phyloP scores from a whole-genome alignment of 2,113 vertebrate genomes.

The Pseudorasbora parva region DNA sequence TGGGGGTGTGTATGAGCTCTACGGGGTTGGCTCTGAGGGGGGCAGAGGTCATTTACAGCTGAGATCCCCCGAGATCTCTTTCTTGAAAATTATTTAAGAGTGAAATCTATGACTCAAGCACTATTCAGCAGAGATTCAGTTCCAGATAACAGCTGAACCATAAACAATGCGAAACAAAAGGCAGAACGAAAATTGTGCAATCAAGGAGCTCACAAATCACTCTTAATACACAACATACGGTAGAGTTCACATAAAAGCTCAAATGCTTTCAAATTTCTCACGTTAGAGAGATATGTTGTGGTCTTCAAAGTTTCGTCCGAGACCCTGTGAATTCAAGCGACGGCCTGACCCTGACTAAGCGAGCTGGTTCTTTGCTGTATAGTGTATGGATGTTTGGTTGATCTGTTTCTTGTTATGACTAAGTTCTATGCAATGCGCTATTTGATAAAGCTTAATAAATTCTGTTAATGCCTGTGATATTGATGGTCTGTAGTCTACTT shows the following conservation, averaged over 20 bases:
- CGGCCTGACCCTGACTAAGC: constrained; percentile 7
- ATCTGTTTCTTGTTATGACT: constrained; percentile 20
- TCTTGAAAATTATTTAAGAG: constrained; percentile 25
- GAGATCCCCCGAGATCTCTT: constrained; percentile 31
- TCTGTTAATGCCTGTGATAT: not conserved
- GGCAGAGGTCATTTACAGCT: constrained; percentile 50
- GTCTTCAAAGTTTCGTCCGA: not conserved
- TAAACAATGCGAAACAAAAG: constrained; percentile 22
- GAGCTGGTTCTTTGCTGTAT: not conserved
- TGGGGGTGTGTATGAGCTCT: constrained; percentile 1
- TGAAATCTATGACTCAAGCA: constrained; percentile 37
- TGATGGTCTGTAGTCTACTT: not conserved
- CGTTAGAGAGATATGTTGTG: not conserved
- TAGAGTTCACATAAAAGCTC: constrained; percentile 3
- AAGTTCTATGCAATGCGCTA: not conserved
- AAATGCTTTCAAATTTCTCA: constrained; percentile 10
- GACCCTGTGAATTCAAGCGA: not conserved
- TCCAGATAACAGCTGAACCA: constrained; percentile 21
- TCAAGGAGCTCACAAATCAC: constrained; percentile 25
- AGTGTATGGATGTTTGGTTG: not conserved
- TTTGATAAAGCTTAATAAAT: not conserved
- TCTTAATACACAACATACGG: constrained; percentile 25
- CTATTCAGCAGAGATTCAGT: constrained; percentile 6
- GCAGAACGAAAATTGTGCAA: constrained; percentile 20
- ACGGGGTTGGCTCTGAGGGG: constrained; percentile 6